Conservation (phyloP, 2,888 invertebrate species). For the Ctenicera cuprea region DNA sequence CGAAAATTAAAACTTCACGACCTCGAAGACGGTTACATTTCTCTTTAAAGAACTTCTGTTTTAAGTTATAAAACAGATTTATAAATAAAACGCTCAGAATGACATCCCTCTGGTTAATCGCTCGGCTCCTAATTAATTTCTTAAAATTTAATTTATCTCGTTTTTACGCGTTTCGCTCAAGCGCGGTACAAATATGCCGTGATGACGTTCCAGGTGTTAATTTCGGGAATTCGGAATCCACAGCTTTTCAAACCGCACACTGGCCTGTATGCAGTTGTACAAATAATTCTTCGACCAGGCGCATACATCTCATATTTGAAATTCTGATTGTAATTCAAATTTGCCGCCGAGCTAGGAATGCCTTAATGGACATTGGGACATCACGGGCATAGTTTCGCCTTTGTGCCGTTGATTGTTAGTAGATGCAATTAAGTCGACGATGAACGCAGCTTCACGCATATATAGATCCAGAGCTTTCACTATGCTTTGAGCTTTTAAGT, state of each 20-base stretch:
- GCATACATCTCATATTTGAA: conserved; percentile 40
- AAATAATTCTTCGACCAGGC: conserved; percentile 36
- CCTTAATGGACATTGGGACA: conserved; percentile 41
- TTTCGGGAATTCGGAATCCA: conserved; percentile 37
- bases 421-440: conserved; percentile 37
- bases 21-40: neutral
- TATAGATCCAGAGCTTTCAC: conserved; percentile 12
- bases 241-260: conserved; percentile 34
- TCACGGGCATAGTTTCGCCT: conserved; percentile 28
- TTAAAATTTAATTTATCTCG: conserved; percentile 28
- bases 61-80: conserved; percentile 24
- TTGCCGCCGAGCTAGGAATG: conserved; percentile 42
- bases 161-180: conserved; percentile 8
- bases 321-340: conserved; percentile 47
- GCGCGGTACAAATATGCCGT: conserved; percentile 11
- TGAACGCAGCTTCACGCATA: conserved; percentile 25
- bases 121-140: conserved; percentile 29
- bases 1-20: conserved; percentile 35
- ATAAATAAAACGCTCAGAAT: conserved; percentile 19
- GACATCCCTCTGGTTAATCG: conserved; percentile 16
- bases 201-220: conserved; percentile 25
- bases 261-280: conserved; percentile 35
- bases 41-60: conserved; percentile 3
- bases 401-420: conserved; percentile 37
- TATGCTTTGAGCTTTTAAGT: conserved; percentile 7